A percentile compares a stretch with the other conserved stretches of the same genome.
These are phyloP conservation scores for Perca flavescens DNA, from an alignment of 2,113 vertebrate species.

Conservation along the genomic window DNA sequence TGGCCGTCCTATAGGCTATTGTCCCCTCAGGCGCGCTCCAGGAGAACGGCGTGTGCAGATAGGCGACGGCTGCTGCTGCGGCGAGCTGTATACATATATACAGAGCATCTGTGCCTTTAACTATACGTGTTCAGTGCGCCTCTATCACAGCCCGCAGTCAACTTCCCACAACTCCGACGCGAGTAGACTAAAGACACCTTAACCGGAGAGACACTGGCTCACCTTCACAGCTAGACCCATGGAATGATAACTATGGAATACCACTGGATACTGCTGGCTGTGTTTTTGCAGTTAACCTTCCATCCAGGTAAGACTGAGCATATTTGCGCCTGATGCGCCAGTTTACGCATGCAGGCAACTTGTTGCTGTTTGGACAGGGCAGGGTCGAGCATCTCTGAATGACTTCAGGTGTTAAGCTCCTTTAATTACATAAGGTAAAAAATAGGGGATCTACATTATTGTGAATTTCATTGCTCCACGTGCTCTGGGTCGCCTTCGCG, in stretches of 20 bases:
- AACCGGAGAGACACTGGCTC: conserved; percentile 53
- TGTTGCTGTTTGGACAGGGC: conserved; percentile 49
- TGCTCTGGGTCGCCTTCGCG: not conserved
- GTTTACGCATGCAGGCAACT: conserved; percentile 44
- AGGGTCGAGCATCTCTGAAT: not conserved
- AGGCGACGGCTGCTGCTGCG: conserved; percentile 42
- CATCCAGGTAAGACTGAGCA: conserved; percentile 78
- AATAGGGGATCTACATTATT: not conserved
- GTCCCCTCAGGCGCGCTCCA: conserved; percentile 42
- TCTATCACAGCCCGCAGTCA: conserved; percentile 47
- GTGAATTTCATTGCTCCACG: not conserved
- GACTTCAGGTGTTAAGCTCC: not conserved
- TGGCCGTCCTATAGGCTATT: conserved; percentile 25
- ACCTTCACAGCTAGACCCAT: conserved; percentile 77
- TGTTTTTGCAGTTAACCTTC: conserved; percentile 78
- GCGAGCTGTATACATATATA: not conserved
- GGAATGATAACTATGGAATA: conserved; percentile 86
- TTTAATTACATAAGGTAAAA: not conserved
- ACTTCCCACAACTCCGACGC: conserved; percentile 65
- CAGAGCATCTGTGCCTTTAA: conserved; percentile 73
- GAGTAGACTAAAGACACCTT: conserved; percentile 34
- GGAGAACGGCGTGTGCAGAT: conserved; percentile 59
- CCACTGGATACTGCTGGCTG: conserved; percentile 82
- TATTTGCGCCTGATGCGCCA: conserved; percentile 25
- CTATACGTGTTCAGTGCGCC: conserved; percentile 56